Evolutionary conservation across 2,113 vertebrate species (phyloP), one percentile per base, ranked within the genome.

Genomic region (Hucho hucho): DNA sequence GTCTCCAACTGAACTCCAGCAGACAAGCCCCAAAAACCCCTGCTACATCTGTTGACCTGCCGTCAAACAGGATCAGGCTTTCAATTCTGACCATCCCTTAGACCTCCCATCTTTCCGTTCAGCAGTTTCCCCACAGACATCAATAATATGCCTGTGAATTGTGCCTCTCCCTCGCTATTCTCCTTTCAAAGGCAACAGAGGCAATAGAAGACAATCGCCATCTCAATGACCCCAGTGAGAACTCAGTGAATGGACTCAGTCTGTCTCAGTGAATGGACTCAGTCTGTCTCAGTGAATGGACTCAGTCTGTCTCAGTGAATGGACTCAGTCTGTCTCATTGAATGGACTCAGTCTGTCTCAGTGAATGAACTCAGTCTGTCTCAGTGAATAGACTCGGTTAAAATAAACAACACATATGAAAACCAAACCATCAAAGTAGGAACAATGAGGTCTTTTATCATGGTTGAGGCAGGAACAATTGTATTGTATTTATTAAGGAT

Each of bases 401-500:
- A n/a, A n/a, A 83, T 59, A n/a, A 7, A 59, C 37, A 37, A 37
- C 49, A 22, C 20, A 22, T 14, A 18, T 16, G 3, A 18, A 53
- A 18, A 56, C 5, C 58, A 59, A 56, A 14, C 18, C 5, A 20
- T 22, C 18, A 59, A 22, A 18, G 3, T 16, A 9, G 68, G 32
- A 82, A 4, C 84, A 89, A 89, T 85, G 72, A 64, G 13, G 6
- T 43, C 69, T 84, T 86, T 81, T 66, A 80, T 79, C n/a, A 69
- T 18, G 4, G 70, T 43, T 16, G 20, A 78, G 29, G 29, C 78
- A 84, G 83, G 76, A 83, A 86, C 18, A 32, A 6, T 32, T 32
- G 32, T 32, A 32, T 32, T 6, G 1, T 6, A 1, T 32, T 5
- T 32, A 32, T 32, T 32, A 32, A 32, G 32, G 32, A 32, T 32